Conservation (phyloP, 2,888 invertebrate genomes). For the Drosophila anomalipes region DNA sequence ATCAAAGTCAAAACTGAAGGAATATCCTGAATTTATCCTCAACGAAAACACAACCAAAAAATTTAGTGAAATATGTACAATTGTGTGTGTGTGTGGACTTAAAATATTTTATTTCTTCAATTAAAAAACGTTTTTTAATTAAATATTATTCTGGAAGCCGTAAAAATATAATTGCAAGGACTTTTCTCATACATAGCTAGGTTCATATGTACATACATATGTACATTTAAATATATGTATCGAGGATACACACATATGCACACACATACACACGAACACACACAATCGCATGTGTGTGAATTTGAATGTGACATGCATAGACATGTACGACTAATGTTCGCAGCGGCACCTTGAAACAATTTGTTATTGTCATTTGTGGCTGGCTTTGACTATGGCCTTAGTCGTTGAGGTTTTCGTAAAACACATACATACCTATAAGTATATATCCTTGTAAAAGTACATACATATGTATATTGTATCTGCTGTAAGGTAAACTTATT, state of each 20-base stretch:
- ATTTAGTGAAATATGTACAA: too few relatives aligned
- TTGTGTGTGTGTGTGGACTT: background rate
- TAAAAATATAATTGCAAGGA: slow-evolving; percentile 1
- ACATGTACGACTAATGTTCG: slow-evolving; percentile 20
- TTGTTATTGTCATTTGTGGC: slow-evolving; percentile 17
- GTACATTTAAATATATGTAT: background rate
- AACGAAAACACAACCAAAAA: slow-evolving; percentile 2
- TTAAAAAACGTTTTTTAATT: background rate
- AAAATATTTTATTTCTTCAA: background rate
- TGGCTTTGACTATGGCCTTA: slow-evolving; percentile 24
- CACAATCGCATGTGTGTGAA: slow-evolving; percentile 1
- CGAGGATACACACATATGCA: background rate
- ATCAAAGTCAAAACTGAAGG: background rate
- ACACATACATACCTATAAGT: background rate
- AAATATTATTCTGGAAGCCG: background rate
- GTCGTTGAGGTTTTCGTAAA: slow-evolving; percentile 27
- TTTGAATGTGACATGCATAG: slow-evolving; percentile 10
- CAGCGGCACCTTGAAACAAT: slow-evolving; percentile 45
- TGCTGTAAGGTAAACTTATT: background rate
- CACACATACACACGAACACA: background rate
- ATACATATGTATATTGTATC: background rate
- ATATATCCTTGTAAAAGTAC: background rate
- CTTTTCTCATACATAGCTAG: slow-evolving; percentile 7
- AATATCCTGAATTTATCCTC: background rate
- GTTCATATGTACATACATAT: background rate